Evolutionary conservation across 2,113 vertebrate species (phyloP).

Genomic region (Coptodon bakossiorum): DNA sequence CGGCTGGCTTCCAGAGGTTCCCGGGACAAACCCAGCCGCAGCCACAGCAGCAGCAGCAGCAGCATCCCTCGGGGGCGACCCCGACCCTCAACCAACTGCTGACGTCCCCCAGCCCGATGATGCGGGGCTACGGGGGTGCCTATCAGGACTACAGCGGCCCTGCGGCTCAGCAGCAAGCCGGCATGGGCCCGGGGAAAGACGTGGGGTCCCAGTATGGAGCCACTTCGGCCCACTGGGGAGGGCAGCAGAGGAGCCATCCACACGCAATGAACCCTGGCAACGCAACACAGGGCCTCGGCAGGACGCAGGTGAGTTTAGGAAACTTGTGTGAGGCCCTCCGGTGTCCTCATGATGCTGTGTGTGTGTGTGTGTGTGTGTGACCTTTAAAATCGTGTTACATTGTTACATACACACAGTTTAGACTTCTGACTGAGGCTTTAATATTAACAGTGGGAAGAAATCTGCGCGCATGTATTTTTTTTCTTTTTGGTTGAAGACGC

Average conservation of each 20-base stretch:
- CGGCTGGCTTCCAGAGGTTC: constrained; percentile 85
- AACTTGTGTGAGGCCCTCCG: not conserved
- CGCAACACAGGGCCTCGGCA: constrained; percentile 81
- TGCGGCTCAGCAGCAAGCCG: constrained; percentile 66
- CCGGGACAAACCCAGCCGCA: constrained; percentile 77
- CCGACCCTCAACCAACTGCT: constrained; percentile 95
- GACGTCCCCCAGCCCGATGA: constrained; percentile 92
- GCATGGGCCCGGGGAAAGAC: constrained; percentile 83
- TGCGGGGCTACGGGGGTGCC: constrained; percentile 83
- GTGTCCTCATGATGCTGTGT: not conserved
- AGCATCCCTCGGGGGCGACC: constrained; percentile 88
- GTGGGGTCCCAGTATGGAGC: constrained; percentile 82
- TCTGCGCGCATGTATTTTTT: not conserved
- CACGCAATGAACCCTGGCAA: constrained; percentile 80
- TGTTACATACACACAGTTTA: not conserved
- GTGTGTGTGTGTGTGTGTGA: not conserved
- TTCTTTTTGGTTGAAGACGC: not conserved
- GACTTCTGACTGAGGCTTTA: not conserved
- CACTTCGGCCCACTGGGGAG: constrained; percentile 81
- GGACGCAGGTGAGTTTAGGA: constrained; percentile 80
- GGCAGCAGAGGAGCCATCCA: constrained; percentile 84
- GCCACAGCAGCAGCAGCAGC: constrained; percentile 68
- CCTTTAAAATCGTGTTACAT: not conserved
- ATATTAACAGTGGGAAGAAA: not conserved
- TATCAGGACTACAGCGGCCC: constrained; percentile 85